A percentile compares a stretch with the other conserved stretches of the same genome.
phyloP scores from a whole-genome alignment of 2,113 vertebrate species.

The Pygoscelis antarcticus region DNA sequence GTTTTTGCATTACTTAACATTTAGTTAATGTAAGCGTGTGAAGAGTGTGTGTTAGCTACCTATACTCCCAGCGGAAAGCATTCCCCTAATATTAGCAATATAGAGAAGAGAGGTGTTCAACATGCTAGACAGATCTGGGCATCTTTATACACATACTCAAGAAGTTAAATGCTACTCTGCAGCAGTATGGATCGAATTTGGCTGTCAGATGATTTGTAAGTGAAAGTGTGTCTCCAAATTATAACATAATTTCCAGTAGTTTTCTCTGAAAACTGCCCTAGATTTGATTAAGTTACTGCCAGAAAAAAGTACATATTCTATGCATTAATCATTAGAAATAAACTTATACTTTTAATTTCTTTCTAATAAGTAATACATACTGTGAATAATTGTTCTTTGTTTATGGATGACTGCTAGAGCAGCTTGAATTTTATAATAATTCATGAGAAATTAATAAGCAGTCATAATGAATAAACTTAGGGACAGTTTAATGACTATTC shows the following conservation, averaged over 20 bases:
- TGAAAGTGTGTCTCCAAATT: neutral
- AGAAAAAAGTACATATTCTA: neutral
- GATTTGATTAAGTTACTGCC: constrained; percentile 8
- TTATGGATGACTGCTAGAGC: constrained; percentile 40
- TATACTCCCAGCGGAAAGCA: neutral
- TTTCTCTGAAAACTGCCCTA: neutral
- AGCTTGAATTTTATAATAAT: constrained; percentile 62
- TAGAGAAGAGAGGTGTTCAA: neutral
- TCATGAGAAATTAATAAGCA: constrained; percentile 69
- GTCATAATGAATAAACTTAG: constrained; percentile 69
- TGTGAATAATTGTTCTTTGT: constrained; percentile 21
- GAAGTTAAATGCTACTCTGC: neutral
- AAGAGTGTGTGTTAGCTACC: neutral
- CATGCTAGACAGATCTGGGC: neutral
- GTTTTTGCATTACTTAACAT: neutral
- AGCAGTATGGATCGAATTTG: neutral
- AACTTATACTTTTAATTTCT: constrained; percentile 28
- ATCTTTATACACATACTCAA: neutral
- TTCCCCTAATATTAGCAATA: neutral
- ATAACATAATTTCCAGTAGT: neutral
- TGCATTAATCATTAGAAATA: constrained; percentile 6
- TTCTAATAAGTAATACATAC: constrained; percentile 38
- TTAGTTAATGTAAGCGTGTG: neutral
- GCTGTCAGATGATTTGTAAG: neutral
- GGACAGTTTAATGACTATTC: constrained; percentile 72